A percentile compares a stretch with the other conserved stretches of the same genome.
These are phyloP conservation scores for Synergus japonicus DNA, from an alignment of 2,888 invertebrate species.

Conservation along the genomic window DNA sequence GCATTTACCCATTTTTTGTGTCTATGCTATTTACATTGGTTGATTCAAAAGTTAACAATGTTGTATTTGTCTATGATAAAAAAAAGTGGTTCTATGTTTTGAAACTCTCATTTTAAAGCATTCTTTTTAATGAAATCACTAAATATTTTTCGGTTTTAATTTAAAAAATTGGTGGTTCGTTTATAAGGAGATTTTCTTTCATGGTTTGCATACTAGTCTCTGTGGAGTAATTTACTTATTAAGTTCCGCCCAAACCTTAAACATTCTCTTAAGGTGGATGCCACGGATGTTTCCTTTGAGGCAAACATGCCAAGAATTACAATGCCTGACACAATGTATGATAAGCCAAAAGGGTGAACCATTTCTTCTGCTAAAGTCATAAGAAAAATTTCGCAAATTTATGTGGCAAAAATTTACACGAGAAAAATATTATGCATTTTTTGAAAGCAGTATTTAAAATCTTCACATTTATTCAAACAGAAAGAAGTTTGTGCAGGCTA, in stretches of 20 bases:
- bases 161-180: neutral
- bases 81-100: neutral
- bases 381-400: constrained; percentile 18
- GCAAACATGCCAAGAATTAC: constrained; percentile 74
- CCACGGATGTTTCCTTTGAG: constrained; percentile 76
- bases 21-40: neutral
- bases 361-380: constrained; percentile 21
- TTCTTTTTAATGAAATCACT: neutral
- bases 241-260: constrained; percentile 74
- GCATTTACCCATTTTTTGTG: neutral
- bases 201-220: constrained; percentile 55
- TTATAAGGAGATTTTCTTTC: constrained; percentile 4
- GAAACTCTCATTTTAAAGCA: neutral
- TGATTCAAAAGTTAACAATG: neutral
- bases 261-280: constrained; percentile 72
- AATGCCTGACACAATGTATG: constrained; percentile 55
- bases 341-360: constrained; percentile 44
- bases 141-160: neutral
- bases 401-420: neutral
- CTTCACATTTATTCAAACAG: neutral
- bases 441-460: neutral
- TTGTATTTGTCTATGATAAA: neutral
- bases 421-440: constrained; percentile 26
- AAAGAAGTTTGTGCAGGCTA: neutral
- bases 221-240: constrained; percentile 76